These are phyloP conservation scores for Pissodes strobi DNA, from an alignment of 1,140 invertebrate genomes.

Conservation along the genomic window DNA sequence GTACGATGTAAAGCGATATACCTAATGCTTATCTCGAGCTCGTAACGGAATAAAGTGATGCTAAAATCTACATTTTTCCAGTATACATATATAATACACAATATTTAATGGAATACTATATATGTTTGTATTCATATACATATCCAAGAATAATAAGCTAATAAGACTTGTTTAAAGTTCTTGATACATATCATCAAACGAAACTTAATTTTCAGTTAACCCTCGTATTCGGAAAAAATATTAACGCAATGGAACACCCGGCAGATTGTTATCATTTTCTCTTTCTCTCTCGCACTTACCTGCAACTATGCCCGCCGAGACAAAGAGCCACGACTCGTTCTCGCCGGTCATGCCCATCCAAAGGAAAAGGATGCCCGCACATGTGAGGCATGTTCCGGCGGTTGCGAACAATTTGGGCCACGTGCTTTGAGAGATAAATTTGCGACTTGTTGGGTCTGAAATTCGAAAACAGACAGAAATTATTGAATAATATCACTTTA, in stretches of 20 bases:
- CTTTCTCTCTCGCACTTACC: conserved; percentile 37
- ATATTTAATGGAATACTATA: too few species aligned
- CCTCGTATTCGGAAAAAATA: background rate
- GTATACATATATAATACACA: too few species aligned
- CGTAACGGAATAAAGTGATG: conserved; percentile 23
- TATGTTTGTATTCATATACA: too few species aligned
- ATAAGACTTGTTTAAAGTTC: background rate
- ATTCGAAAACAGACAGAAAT: conserved; percentile 19
- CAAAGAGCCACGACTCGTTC: conserved; percentile 25
- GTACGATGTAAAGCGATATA: too few species aligned
- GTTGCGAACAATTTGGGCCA: conserved; percentile 50
- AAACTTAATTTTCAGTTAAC: background rate
- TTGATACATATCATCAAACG: too few species aligned
- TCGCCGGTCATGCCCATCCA: conserved; percentile 48
- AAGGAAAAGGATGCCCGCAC: conserved; percentile 51
- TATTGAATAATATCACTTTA: too few species aligned
- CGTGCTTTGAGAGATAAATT: conserved; percentile 43
- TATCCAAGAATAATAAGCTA: too few species aligned
- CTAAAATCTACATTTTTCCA: background rate
- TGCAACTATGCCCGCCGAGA: conserved; percentile 43
- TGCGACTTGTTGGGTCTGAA: conserved; percentile 44
- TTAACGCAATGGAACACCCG: background rate
- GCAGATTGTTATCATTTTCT: conserved; percentile 4
- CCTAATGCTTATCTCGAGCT: too few species aligned
- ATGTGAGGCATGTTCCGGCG: conserved; percentile 48